Percentiles rank a stretch among this genome's conserved stretches.
Conservation (phyloP, 2,113 vertebrate genomes). For the Vulpes ferrilata region DNA sequence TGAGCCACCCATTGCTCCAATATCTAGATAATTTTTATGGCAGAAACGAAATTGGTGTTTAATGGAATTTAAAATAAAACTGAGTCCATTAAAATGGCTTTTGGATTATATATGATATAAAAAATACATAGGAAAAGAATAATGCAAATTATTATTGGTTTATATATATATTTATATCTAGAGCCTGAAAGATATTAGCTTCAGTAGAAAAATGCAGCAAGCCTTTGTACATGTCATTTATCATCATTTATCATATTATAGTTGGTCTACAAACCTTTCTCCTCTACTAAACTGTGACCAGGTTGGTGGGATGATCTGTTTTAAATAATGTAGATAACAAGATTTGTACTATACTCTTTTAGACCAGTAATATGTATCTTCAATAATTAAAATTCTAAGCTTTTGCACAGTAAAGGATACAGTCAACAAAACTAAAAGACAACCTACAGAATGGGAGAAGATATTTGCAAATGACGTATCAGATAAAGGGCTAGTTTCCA, state of each 20-base stretch:
- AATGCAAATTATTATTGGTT: neutral
- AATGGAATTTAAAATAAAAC: slow-evolving; percentile 36
- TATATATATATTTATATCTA: neutral
- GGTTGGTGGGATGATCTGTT: neutral
- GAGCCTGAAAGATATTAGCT: neutral
- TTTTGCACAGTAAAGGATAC: too few relatives aligned
- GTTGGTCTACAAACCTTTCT: neutral
- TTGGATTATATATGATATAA: neutral
- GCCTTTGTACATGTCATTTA: neutral
- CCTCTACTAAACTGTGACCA: neutral
- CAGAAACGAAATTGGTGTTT: slow-evolving; percentile 3
- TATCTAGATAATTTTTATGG: neutral
- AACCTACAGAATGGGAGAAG: too few relatives aligned
- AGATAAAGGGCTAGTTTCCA: too few relatives aligned
- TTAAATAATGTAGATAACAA: slow-evolving; percentile 50
- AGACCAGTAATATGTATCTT: neutral
- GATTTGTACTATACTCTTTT: neutral
- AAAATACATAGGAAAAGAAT: slow-evolving; percentile 15
- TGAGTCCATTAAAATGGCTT: neutral
- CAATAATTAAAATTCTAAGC: neutral
- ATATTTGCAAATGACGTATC: too few relatives aligned
- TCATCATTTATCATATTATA: neutral
- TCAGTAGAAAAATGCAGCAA: neutral
- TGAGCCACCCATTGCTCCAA: neutral
- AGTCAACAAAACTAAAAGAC: too few relatives aligned